Evolutionary conservation across 1,140 invertebrate species (phyloP).

Genomic region (Lutraria rhynchaena): DNA sequence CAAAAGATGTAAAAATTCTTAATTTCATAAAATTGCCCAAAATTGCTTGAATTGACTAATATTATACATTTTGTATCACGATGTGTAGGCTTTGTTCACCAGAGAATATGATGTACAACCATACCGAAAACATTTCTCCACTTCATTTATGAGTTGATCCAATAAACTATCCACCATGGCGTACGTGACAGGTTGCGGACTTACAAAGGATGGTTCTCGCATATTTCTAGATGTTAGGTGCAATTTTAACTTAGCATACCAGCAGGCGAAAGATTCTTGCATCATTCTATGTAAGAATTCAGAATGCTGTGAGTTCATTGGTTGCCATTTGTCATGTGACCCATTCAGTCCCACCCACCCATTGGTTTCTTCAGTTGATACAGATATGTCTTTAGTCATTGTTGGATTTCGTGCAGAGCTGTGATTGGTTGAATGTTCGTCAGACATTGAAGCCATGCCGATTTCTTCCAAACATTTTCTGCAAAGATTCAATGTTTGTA

Average conservation of each 20-base stretch:
- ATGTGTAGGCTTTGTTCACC: too few relatives aligned
- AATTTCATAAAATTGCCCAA: too few relatives aligned
- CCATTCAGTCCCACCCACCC: too few relatives aligned
- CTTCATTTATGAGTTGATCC: constrained; percentile 15
- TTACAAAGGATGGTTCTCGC: constrained; percentile 42
- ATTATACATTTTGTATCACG: too few relatives aligned
- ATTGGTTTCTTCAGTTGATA: too few relatives aligned
- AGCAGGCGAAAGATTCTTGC: constrained; percentile 1
- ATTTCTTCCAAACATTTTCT: too few relatives aligned
- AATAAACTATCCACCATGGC: constrained; percentile 35
- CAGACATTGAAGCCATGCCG: neutral
- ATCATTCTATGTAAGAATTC: constrained; percentile 17
- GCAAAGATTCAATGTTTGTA: too few relatives aligned
- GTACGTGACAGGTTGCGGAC: constrained; percentile 34
- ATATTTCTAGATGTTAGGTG: constrained; percentile 36
- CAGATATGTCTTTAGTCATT: too few relatives aligned
- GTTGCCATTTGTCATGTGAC: too few relatives aligned
- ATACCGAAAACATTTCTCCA: constrained; percentile 40
- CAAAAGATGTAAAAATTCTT: too few relatives aligned
- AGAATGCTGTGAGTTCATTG: neutral
- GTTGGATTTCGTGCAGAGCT: too few relatives aligned
- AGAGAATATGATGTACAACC: neutral
- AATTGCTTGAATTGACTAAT: too few relatives aligned
- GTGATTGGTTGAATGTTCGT: neutral
- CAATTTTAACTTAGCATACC: constrained; percentile 40